phyloP scores from a whole-genome alignment of 2,888 invertebrate genomes.

The Acleris laterana region DNA sequence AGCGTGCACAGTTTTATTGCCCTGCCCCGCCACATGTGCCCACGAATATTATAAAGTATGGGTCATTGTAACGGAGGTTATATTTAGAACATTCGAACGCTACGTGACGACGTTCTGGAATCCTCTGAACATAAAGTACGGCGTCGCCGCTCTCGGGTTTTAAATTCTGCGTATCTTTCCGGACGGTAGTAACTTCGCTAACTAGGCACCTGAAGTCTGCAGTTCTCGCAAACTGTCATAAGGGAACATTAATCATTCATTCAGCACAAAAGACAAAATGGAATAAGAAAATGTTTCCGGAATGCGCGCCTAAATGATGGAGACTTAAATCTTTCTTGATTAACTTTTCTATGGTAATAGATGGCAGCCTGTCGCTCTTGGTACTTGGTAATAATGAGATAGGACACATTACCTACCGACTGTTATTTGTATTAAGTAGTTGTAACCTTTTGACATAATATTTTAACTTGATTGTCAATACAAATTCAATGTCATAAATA shows the following conservation, averaged over 20 bases:
- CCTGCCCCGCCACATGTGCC: conserved; percentile 31
- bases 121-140: conserved; percentile 20
- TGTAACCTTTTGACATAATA: too few relatives aligned
- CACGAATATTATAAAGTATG: conserved; percentile 25
- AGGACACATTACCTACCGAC: too few relatives aligned
- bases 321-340: conserved; percentile 14
- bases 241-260: conserved; percentile 41
- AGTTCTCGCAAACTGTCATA: conserved; percentile 38
- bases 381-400: too few relatives aligned
- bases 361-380: not conserved
- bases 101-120: conserved; percentile 23
- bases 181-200: conserved; percentile 26
- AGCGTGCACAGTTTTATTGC: conserved; percentile 31
- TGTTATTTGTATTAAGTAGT: too few relatives aligned
- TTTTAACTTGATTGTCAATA: too few relatives aligned
- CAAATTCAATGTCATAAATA: too few relatives aligned
- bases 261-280: conserved; percentile 38
- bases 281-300: conserved; percentile 33
- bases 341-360: conserved; percentile 20
- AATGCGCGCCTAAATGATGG: conserved; percentile 27
- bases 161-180: conserved; percentile 23
- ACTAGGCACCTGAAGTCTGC: conserved; percentile 32
- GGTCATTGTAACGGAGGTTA: conserved; percentile 25
- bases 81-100: conserved; percentile 24
- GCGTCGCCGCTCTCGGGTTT: conserved; percentile 21